Evolutionary conservation across 64 coral and sea anemone genomes (phyloP).

Genomic region (Platygyra sinensis): DNA sequence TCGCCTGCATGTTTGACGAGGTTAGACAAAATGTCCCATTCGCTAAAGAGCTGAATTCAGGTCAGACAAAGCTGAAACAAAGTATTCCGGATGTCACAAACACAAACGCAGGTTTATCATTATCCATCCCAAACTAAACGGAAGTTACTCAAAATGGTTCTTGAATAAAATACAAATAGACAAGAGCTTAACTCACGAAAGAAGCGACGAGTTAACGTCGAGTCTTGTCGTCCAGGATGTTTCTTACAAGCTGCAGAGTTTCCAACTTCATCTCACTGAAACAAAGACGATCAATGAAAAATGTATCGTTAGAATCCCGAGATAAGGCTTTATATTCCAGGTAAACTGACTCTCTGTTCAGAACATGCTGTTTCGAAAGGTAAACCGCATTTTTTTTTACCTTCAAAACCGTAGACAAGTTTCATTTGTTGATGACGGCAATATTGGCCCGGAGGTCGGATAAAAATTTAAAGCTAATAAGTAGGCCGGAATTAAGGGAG

Average conservation of each 20-base stretch:
- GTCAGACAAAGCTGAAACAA: background rate
- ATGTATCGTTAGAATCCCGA: no score
- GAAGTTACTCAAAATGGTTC: background rate
- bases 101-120: background rate
- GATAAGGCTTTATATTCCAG: background rate
- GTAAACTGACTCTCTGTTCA: no score
- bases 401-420: background rate
- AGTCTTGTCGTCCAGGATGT: background rate
- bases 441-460: background rate
- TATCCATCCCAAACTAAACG: background rate
- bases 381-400: background rate
- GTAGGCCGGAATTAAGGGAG: background rate
- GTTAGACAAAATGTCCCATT: conserved; percentile 9
- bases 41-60: background rate
- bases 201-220: background rate
- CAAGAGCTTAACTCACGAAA: background rate
- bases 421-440: background rate
- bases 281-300: no score
- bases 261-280: background rate
- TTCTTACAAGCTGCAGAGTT: background rate
- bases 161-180: background rate
- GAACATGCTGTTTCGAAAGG: no score
- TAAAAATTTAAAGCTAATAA: background rate
- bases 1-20: background rate
- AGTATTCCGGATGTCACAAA: background rate